Evolutionary conservation across 2,888 invertebrate genomes (phyloP).

Genomic region (Rhogogaster chlorosoma): DNA sequence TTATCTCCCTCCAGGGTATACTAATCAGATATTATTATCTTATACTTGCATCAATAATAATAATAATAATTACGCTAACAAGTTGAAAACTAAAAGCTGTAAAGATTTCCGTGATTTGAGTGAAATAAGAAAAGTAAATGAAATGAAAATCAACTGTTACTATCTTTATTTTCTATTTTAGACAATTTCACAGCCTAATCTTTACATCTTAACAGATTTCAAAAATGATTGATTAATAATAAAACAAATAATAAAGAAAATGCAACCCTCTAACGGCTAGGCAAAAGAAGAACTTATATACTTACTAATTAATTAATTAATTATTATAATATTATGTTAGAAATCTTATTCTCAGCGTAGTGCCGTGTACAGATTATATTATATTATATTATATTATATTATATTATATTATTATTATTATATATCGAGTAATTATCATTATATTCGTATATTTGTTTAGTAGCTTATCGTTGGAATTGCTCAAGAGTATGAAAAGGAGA

Average conservation of each 20-base stretch:
- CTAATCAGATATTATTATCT: slow-evolving; percentile 59
- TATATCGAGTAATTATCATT: slow-evolving; percentile 34
- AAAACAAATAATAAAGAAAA: neutral
- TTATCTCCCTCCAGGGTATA: slow-evolving; percentile 65
- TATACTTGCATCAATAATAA: slow-evolving; percentile 61
- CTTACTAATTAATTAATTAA: slow-evolving; percentile 41
- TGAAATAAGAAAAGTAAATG: neutral
- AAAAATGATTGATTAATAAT: slow-evolving; percentile 24
- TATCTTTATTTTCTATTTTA: slow-evolving; percentile 16
- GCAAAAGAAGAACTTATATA: slow-evolving; percentile 44
- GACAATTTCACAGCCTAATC: slow-evolving; percentile 4
- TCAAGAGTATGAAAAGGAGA: slow-evolving; percentile 9
- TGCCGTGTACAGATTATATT: slow-evolving; percentile 51
- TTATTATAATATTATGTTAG: slow-evolving; percentile 50
- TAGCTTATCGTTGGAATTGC: slow-evolving; percentile 8
- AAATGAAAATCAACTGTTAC: neutral
- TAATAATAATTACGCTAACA: slow-evolving; percentile 47
- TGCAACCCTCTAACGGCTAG: slow-evolving; percentile 1
- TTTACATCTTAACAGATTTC: slow-evolving; percentile 8
- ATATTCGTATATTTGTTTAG: slow-evolving; percentile 23
- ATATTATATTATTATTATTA: slow-evolving; percentile 42
- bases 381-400: slow-evolving; percentile 42
- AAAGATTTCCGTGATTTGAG: neutral
- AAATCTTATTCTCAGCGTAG: slow-evolving; percentile 38
- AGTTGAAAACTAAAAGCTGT: slow-evolving; percentile 27